A percentile compares a stretch with the other conserved stretches of the same genome.
Conservation (phyloP, 2,113 vertebrate species). For the Melospiza georgiana region DNA sequence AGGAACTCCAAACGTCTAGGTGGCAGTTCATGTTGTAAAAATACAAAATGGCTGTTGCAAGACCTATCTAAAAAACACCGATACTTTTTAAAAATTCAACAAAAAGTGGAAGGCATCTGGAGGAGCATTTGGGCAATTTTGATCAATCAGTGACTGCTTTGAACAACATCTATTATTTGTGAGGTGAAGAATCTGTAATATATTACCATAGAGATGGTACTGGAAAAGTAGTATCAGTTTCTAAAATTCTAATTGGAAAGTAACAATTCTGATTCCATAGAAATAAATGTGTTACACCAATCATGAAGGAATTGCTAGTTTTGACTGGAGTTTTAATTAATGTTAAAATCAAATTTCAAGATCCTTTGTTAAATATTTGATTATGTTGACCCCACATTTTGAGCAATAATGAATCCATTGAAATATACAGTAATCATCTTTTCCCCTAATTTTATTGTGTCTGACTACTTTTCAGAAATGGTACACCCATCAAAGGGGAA, state of each 20-base stretch:
- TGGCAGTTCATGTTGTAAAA: not conserved
- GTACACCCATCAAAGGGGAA: not conserved
- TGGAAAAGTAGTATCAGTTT: not conserved
- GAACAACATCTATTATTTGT: not conserved
- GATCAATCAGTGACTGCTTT: not conserved
- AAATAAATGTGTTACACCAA: not conserved
- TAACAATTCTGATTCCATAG: not conserved
- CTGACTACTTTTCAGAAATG: not conserved
- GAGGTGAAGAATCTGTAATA: not conserved
- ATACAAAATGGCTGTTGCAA: not conserved
- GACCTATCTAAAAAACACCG: not conserved
- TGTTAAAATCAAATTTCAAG: too few relatives aligned
- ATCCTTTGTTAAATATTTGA: too few relatives aligned
- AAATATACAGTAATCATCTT: too few relatives aligned
- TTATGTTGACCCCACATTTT: too few relatives aligned
- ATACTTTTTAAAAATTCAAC: not conserved
- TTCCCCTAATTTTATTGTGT: too few relatives aligned
- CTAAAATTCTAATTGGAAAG: conserved; percentile 3
- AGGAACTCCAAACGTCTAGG: not conserved
- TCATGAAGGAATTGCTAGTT: not conserved
- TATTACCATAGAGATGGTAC: not conserved
- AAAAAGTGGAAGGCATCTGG: not conserved
- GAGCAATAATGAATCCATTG: too few relatives aligned
- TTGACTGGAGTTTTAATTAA: not conserved
- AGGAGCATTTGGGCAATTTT: not conserved